These are phyloP conservation scores for Catharus bicknelli DNA, from an alignment of 2,113 vertebrate genomes.

Conservation along the genomic window DNA sequence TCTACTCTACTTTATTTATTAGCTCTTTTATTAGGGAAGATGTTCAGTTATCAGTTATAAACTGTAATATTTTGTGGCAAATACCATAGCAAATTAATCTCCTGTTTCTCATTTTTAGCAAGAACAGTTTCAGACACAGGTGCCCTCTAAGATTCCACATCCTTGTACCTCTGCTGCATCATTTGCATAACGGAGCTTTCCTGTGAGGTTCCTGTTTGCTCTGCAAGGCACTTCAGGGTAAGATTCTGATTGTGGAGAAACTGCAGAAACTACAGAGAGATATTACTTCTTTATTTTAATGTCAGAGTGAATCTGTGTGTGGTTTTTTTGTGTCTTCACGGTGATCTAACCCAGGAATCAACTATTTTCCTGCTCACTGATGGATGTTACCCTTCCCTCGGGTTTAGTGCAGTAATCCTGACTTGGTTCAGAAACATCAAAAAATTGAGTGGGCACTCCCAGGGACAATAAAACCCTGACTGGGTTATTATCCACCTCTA, in stretches of 20 bases:
- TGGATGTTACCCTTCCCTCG: not conserved
- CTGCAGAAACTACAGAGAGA: not conserved
- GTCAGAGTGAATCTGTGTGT: not conserved
- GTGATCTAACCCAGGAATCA: not conserved
- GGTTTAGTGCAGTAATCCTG: not conserved
- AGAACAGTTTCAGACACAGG: not conserved
- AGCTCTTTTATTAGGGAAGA: not conserved
- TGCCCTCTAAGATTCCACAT: not conserved
- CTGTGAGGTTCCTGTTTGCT: not conserved
- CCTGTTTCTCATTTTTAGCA: not conserved
- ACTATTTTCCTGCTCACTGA: not conserved
- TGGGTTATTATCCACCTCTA: not conserved
- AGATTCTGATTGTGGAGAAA: not conserved
- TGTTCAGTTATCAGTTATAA: not conserved
- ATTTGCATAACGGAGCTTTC: not conserved
- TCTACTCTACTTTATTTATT: not conserved
- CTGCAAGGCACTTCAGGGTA: not conserved
- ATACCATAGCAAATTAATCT: not conserved
- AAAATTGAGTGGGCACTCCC: not conserved
- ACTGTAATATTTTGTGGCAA: not conserved
- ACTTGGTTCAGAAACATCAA: not conserved
- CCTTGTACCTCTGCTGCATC: not conserved
- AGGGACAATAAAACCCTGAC: not conserved
- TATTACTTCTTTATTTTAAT: not conserved
- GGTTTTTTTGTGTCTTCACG: not conserved